These are phyloP conservation scores for Paramormyrops hopkinsi DNA, from an alignment of 2,797 vertebrate genomes.

Conservation along the genomic window DNA sequence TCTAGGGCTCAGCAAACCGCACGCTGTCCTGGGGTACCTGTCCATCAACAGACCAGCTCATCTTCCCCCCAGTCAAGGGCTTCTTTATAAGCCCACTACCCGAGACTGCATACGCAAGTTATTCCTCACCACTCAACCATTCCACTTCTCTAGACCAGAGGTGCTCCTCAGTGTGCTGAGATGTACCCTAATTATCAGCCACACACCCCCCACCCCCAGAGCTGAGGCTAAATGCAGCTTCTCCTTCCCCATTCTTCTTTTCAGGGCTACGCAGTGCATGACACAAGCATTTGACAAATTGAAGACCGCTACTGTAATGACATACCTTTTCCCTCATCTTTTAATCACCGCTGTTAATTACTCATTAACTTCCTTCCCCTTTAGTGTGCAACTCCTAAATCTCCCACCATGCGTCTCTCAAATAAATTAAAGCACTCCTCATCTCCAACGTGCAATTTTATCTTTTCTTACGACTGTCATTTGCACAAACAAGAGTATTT, in stretches of 20 bases:
- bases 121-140: conserved; percentile 99
- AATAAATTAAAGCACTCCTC: conserved; percentile 84
- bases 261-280: conserved; percentile 98
- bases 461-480: conserved; percentile 88
- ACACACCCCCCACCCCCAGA: conserved; percentile 83
- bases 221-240: conserved; percentile 82
- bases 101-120: conserved; percentile 69
- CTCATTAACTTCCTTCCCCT: conserved; percentile 93
- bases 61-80: conserved; percentile 82
- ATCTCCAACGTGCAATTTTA: conserved; percentile 79
- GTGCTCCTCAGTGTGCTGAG: conserved; percentile 89
- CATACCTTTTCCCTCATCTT: conserved; percentile 90
- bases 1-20: conserved; percentile 89
- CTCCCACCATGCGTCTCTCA: conserved; percentile 86
- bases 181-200: conserved; percentile 96
- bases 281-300: conserved; percentile 93
- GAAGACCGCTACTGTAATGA: conserved; percentile 98
- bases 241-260: conserved; percentile 89
- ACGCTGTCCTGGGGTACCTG: conserved; percentile 83
- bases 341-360: conserved; percentile 99
- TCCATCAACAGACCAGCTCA: conserved; percentile 82
- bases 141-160: conserved; percentile 97
- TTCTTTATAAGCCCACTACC: conserved; percentile 79
- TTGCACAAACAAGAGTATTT: conserved; percentile 83
- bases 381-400: conserved; percentile 81